Conservation (phyloP, 2,797 vertebrate species). For the Numenius phaeopus region DNA sequence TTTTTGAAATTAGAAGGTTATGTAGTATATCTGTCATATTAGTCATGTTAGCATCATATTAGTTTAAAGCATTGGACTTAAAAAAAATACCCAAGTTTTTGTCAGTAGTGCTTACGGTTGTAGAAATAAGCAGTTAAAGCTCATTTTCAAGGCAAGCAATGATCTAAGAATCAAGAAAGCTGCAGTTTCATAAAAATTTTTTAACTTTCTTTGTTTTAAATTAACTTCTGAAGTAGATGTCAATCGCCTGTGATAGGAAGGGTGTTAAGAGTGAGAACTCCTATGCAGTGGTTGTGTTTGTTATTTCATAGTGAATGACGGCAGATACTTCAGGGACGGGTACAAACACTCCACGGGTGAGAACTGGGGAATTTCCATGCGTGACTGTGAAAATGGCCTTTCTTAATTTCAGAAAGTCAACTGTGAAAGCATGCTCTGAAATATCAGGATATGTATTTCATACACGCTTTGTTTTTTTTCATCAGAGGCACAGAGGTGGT, state of each 20-base stretch:
- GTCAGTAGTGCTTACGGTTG: neutral
- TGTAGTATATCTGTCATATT: neutral
- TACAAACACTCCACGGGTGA: neutral
- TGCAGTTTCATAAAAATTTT: neutral
- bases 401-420: neutral
- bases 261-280: neutral
- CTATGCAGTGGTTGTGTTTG: accelerated
- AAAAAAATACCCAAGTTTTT: neutral
- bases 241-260: neutral
- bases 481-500: neutral
- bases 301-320: neutral
- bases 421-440: neutral
- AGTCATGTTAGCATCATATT: neutral
- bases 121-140: neutral
- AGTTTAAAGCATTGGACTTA: neutral
- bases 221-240: neutral
- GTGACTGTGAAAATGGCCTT: neutral
- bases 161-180: neutral
- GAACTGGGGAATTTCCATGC: neutral
- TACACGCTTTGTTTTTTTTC: neutral
- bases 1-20: neutral
- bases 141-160: neutral
- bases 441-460: neutral
- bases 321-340: neutral
- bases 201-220: neutral